Base-by-base conservation (phyloP, 2,888 invertebrate species). In the Latheticus oryzae region DNA sequence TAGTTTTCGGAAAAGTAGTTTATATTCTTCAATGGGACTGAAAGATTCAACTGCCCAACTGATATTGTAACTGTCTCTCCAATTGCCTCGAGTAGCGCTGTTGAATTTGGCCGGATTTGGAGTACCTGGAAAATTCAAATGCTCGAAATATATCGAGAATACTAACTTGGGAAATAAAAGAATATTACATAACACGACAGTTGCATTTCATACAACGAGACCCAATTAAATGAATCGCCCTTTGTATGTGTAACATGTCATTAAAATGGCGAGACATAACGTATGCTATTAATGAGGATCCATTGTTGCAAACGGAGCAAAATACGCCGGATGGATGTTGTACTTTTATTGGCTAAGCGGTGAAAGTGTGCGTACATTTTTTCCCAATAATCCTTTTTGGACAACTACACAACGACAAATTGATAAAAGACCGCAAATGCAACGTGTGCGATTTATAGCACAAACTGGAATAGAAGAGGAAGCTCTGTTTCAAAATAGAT, bases 41-140 rank as follows among this genome's bases (percentile, higher is more conserved):
- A 85, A 83, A 48, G 87, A 87, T 73, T 87, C 85, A 17, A 87
- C 86, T 32, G 83, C 81, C 87, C 87, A 88, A 38, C 85, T 85
- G 65, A 87, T 85, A 73, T 87, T 87, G 76, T 86, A 87, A 71
- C 84, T 85, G 67, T 82, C 82, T 58, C 79, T 75, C 74, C 78
- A 85, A 66, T 83, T 82, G 61, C 87, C 85, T 66, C 83, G 80
- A 54, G 84, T 82, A 61, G 84, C 83, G 67, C 86, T 87, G 70
- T 81, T 83, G 77, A 87, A 87, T 68, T 83, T 82, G 26, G 85
- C 86, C 57, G 84, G 81, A 73, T 85, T 86, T 32, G 87, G 87
- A 76, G 83, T 84, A 58, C 87, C 87, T 84, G 69, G 1, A 68
- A 69, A 33, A 62, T 35, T 19, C 19, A 30, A 12, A 8, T n/a